Conservation (phyloP, 2,113 vertebrate genomes). For the Mormoops blainvillei region DNA sequence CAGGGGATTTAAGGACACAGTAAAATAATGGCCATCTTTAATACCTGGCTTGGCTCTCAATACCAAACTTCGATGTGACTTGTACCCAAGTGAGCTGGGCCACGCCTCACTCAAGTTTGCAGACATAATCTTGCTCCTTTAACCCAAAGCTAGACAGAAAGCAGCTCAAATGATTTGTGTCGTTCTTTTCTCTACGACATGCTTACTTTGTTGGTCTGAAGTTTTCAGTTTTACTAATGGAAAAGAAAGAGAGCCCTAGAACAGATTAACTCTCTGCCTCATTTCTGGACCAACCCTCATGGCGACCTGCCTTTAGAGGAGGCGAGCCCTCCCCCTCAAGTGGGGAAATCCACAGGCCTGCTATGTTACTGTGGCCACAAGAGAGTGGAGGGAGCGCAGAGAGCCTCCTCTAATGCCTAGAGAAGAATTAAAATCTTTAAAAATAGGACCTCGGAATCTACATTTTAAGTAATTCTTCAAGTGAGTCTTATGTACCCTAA, state of each 20-base stretch:
- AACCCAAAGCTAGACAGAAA: neutral
- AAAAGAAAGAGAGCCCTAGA: neutral
- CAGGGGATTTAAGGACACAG: neutral
- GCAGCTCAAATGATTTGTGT: neutral
- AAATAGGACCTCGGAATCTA: neutral
- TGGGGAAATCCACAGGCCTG: neutral
- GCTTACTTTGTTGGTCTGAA: neutral
- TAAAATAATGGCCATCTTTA: neutral
- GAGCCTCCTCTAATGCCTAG: neutral
- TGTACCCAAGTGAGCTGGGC: neutral
- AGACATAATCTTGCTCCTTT: neutral
- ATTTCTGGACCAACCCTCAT: neutral
- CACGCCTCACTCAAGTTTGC: neutral
- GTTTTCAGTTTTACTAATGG: neutral
- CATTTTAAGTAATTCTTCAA: neutral
- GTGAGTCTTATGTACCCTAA: neutral
- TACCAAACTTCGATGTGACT: neutral
- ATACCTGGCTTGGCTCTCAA: neutral
- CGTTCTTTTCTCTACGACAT: neutral
- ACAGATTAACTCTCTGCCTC: neutral
- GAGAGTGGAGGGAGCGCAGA: neutral
- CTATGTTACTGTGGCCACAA: neutral
- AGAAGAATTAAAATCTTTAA: neutral
- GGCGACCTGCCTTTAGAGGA: neutral
- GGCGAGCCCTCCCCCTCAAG: accelerated